Evolutionary conservation across 2,113 vertebrate species (phyloP).

Genomic region (Hymenochirus boettgeri): DNA sequence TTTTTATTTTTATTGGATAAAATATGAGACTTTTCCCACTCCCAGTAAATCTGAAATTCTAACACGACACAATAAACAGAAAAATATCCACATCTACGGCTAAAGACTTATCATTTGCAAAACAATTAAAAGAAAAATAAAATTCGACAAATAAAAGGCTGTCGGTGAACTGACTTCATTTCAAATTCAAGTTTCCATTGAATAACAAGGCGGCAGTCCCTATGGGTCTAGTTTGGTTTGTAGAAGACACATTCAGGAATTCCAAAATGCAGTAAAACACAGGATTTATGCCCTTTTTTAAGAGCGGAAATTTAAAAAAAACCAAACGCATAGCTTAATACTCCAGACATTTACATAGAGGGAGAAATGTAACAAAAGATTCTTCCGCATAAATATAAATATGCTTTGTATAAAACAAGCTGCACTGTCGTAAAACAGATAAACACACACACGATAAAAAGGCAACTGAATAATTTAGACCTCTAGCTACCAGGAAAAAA

Average conservation of each 20-base stretch:
- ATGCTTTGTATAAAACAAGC: slow-evolving; percentile 6
- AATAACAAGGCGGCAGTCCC: slow-evolving; percentile 15
- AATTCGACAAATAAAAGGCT: neutral
- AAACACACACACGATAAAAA: slow-evolving; percentile 18
- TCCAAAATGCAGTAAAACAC: slow-evolving; percentile 17
- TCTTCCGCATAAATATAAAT: slow-evolving; percentile 40
- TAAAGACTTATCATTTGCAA: too few relatives aligned
- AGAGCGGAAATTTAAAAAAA: slow-evolving; percentile 30
- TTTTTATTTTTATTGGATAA: too few relatives aligned
- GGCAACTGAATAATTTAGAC: slow-evolving; percentile 9
- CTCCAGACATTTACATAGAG: slow-evolving; percentile 6
- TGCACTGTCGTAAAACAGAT: slow-evolving; percentile 13
- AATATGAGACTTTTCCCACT: too few relatives aligned
- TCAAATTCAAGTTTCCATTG: slow-evolving; percentile 19
- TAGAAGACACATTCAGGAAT: slow-evolving; percentile 25
- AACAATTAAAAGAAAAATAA: slow-evolving; percentile 5
- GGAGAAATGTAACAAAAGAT: slow-evolving; percentile 5
- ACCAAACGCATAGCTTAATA: slow-evolving; percentile 19
- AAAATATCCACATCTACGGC: too few relatives aligned
- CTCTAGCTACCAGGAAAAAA: too few relatives aligned
- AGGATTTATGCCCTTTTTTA: slow-evolving; percentile 33
- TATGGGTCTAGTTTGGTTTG: slow-evolving; percentile 19
- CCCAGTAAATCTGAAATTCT: too few relatives aligned
- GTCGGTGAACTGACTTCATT: neutral
- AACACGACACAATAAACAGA: too few relatives aligned